Evolutionary conservation across 1,140 invertebrate genomes (phyloP).

Genomic region (Choristoneura fumiferana): DNA sequence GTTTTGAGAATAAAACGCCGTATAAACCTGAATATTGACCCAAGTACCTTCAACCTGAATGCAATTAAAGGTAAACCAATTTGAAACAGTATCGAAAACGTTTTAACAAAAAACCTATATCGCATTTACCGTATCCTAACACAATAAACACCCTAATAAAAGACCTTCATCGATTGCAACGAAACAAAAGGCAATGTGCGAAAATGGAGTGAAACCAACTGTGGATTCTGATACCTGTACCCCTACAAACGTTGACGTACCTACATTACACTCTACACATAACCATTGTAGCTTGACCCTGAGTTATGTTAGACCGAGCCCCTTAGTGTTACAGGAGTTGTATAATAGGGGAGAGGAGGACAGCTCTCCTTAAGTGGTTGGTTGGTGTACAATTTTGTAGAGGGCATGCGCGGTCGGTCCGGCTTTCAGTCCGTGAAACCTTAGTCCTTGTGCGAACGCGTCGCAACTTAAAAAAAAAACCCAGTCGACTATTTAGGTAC

Average conservation of each 20-base stretch:
- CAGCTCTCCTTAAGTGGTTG: conserved; percentile 33
- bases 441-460: conserved; percentile 9
- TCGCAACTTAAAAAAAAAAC: conserved; percentile 31
- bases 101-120: too few species aligned
- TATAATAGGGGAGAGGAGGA: conserved; percentile 18
- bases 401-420: conserved; percentile 48
- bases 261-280: conserved; percentile 29
- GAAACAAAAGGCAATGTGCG: conserved; percentile 20
- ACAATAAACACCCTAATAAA: too few species aligned
- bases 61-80: too few species aligned
- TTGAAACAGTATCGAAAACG: too few species aligned
- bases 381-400: conserved; percentile 36
- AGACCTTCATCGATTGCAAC: neutral
- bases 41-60: too few species aligned
- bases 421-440: conserved; percentile 40
- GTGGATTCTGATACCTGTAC: conserved; percentile 47
- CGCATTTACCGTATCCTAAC: too few species aligned
- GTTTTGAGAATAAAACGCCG: too few species aligned
- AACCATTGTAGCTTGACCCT: conserved; percentile 33
- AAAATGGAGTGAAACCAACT: conserved; percentile 54
- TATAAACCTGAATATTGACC: too few species aligned
- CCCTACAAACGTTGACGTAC: conserved; percentile 28
- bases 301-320: neutral
- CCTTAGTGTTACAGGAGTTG: conserved; percentile 17
- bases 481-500: conserved; percentile 32